Percentiles rank a stretch among this genome's conserved stretches.
Evolutionary conservation across 2,797 vertebrate genomes (phyloP).

Genomic region (Xenops minutus): DNA sequence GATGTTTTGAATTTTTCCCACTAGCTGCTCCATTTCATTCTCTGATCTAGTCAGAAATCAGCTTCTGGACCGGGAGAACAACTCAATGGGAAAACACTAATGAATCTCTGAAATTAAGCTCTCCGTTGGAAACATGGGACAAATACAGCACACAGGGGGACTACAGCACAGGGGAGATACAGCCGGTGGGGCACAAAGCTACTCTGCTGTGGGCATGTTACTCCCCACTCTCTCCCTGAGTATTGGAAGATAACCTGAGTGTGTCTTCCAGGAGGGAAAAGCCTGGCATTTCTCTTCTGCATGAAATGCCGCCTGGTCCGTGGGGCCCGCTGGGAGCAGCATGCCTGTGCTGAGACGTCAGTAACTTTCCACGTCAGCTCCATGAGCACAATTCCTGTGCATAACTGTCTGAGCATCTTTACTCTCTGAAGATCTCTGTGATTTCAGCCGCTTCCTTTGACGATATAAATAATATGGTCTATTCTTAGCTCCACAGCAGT

Average conservation of each 20-base stretch:
- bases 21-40: background rate
- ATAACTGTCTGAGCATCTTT: background rate
- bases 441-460: slow-evolving; percentile 27
- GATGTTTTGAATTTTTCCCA: slow-evolving; percentile 31
- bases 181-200: background rate
- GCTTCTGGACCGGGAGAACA: background rate
- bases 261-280: background rate
- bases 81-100: background rate
- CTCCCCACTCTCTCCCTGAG: background rate
- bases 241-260: background rate
- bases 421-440: slow-evolving; percentile 2
- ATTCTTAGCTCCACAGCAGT: slow-evolving; percentile 62
- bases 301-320: background rate
- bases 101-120: background rate
- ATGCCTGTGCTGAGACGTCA: background rate
- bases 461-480: slow-evolving; percentile 66
- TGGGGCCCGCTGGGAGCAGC: background rate
- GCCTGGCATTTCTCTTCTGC: background rate
- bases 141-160: background rate
- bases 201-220: background rate
- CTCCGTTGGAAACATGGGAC: background rate
- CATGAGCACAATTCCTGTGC: background rate
- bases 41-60: background rate
- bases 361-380: background rate
- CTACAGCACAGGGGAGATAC: fast-evolving